Base-by-base conservation (phyloP, 2,888 invertebrate genomes). In the Caenorhabditis imperialis region DNA sequence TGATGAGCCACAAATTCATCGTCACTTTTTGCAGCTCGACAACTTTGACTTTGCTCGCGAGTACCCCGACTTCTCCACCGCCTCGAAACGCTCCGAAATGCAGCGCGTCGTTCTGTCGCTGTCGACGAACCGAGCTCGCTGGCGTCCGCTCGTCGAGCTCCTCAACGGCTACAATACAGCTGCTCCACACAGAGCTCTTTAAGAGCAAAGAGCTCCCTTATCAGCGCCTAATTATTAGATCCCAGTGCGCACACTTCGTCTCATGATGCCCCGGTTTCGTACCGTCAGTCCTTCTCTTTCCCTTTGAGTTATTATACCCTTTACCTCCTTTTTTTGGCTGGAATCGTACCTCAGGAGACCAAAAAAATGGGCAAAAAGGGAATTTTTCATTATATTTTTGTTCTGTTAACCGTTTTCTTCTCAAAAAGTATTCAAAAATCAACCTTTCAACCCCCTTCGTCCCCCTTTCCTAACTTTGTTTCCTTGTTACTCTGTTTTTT, bases 31-130 rank as follows among this genome's bases (percentile, higher is more conserved):
- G 47, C 69, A 81, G 82, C 62, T 78, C 18, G 74, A 78, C 47
- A 25, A 37, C 3, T 84, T 85, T 72, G 83, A 85, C 72, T 84
- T 85, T 57, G 20, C 63, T 16, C 44, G 54, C 22, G 74, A 70
- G 40, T 85, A 85, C 40, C 73, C 81, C 14, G 79, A 83, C 30
- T 85, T 85, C 71, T 62, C 77, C 3, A 79, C 81, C 2, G 42
- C 50, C 16, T 58, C 54, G 20, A 78, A 78, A 42, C 71, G 85
- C 18, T 23, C 65, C n/a, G 81, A 82, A 55, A 78, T 84, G 70
- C 81, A 81, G 54, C 61, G 76, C n/a, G 78, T 77, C 22, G 83
- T 85, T 45, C 71, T 85, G 3, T 79, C 83, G 2, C 58, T 84
- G 25, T 83, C 79, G 45, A 60, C 81, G 27, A 78, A 82, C 27